A percentile compares a stretch with the other conserved stretches of the same genome.
Conservation (phyloP, 2,113 vertebrate genomes). For the Acinonyx jubatus region DNA sequence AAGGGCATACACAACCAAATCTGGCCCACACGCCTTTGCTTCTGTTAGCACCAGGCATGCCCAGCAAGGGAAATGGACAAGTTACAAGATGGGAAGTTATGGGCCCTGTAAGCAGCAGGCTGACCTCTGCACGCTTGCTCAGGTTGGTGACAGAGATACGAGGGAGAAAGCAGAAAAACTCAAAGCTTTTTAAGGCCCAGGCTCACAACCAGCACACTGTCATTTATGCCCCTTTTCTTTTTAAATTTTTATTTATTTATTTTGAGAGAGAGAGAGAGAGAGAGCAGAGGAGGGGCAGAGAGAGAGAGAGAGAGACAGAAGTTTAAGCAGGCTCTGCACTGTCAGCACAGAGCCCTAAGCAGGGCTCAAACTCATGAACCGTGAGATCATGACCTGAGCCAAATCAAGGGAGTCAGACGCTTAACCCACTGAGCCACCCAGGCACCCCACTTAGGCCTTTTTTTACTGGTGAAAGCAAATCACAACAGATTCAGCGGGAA, state of each 20-base stretch:
- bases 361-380: too few relatives aligned
- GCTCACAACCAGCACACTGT: neutral
- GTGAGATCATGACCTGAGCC: too few relatives aligned
- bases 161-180: neutral
- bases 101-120: neutral
- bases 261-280: too few relatives aligned
- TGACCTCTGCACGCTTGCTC: neutral
- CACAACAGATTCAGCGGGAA: neutral
- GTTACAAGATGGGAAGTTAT: neutral
- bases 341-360: too few relatives aligned
- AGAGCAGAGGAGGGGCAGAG: too few relatives aligned
- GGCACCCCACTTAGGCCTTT: neutral
- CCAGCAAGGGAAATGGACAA: neutral
- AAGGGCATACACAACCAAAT: neutral
- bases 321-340: too few relatives aligned
- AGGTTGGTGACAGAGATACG: neutral
- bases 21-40: neutral
- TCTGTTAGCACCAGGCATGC: neutral
- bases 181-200: neutral
- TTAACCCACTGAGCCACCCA: too few relatives aligned
- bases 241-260: too few relatives aligned
- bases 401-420: too few relatives aligned
- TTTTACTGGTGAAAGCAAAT: neutral
- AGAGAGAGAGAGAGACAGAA: too few relatives aligned
- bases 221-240: neutral